These are phyloP conservation scores for Rachycentron canadum DNA, from an alignment of 2,797 vertebrate species.

Conservation along the genomic window DNA sequence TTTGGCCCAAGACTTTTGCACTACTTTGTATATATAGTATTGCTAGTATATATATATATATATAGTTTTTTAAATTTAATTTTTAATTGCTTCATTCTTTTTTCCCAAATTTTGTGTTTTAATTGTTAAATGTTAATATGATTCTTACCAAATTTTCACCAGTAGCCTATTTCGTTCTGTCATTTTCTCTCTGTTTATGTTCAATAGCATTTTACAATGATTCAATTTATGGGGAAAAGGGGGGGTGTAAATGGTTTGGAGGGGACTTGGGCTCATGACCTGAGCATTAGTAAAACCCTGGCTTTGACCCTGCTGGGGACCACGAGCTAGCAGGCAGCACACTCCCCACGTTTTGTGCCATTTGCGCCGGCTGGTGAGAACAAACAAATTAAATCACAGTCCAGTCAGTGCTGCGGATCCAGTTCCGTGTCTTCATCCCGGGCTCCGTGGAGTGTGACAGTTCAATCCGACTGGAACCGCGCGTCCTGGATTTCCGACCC, in stretches of 20 bases:
- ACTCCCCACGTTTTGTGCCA: neutral
- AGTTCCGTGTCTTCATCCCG: constrained; percentile 78
- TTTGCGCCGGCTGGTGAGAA: neutral
- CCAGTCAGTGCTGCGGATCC: constrained; percentile 54
- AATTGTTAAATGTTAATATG: neutral
- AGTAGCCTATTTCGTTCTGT: neutral
- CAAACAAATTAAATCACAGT: constrained; percentile 16
- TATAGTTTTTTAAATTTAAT: no score
- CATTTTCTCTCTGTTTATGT: neutral
- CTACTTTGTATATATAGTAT: no score
- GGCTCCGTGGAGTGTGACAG: constrained; percentile 48
- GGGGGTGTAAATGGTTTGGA: neutral
- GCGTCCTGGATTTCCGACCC: constrained; percentile 80
- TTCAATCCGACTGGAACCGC: constrained; percentile 76
- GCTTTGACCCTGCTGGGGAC: neutral
- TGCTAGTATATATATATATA: no score
- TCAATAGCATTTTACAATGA: neutral
- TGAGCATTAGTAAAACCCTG: neutral
- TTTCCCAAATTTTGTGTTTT: no score
- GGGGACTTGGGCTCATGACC: neutral
- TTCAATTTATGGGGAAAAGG: neutral
- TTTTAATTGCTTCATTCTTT: no score
- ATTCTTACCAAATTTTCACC: neutral
- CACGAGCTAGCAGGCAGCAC: neutral
- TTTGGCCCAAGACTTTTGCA: no score